Evolutionary conservation across 2,797 vertebrate species (phyloP), one percentile per base, ranked within the genome.

Genomic region (Sandelia bainsii): DNA sequence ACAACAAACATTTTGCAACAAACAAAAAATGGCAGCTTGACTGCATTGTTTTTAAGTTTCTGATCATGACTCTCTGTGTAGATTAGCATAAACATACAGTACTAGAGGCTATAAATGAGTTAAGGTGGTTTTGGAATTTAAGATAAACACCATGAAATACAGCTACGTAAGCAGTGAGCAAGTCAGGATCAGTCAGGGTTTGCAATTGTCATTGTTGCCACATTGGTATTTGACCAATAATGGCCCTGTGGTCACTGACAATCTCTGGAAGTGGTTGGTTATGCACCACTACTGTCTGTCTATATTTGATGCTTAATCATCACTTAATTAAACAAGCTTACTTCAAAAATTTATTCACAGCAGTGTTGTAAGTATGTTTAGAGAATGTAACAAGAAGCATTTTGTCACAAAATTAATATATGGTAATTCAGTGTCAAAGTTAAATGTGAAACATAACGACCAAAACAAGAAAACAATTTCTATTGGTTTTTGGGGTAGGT

Each of bases 401-500:
- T 58, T 45, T 8, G 1, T 20, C 5, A 20, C 19, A 22, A 42
- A 37, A 37, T 54, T 3, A 48, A 64, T 48, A 32, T 6, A 44
- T 56, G 16, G 19, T n/a, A 29, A 20, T 61, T 53, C 5, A 44
- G 32, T 58, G n/a, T 27, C 16, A 40, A 50, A 27, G 52, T 20
- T 0, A 39, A 20, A 48, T 45, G 6, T 4, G 8, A 8, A 9
- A 32, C 40, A 5, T 42, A 17, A 17, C 3, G 13, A 12, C 23
- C 34, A 66, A n/a, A 58, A 42, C 5, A 37, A 34, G 32, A 34
- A 25, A 25, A 37, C 37, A 39, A 39, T 12, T 39, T 1, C 37
- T 57, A 40, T 50, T 72, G 59, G 53, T 56, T 64, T 56, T 64
- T 27, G 48, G 48, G 22, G 13, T 5, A n/a, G 56, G 67, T 57